phyloP scores from a whole-genome alignment of 2,888 invertebrate species.

The Nomada ruficornis region DNA sequence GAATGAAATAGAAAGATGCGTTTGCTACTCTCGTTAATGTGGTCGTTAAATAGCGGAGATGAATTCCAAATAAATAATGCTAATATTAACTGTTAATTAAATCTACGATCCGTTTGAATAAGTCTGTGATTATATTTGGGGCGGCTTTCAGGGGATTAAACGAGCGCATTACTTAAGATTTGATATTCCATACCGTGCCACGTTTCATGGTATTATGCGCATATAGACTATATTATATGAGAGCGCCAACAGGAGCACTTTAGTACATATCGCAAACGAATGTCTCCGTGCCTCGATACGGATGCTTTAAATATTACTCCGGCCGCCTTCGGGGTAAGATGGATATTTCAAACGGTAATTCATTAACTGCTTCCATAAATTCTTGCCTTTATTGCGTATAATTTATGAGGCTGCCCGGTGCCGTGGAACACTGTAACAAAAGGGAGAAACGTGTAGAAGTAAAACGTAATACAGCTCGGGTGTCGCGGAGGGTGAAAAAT shows the following conservation, averaged over 20 bases:
- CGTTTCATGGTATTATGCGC: too few relatives aligned
- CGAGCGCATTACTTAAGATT: too few relatives aligned
- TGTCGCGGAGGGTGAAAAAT: constrained; percentile 16
- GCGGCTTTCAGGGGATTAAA: too few relatives aligned
- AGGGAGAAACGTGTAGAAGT: neutral
- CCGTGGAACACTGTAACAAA: neutral
- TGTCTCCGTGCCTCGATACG: neutral
- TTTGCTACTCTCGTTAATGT: too few relatives aligned
- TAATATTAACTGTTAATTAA: too few relatives aligned
- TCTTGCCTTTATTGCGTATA: constrained; percentile 26
- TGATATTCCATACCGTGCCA: too few relatives aligned
- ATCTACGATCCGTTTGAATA: too few relatives aligned
- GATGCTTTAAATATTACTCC: neutral
- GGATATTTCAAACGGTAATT: constrained; percentile 24
- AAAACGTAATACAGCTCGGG: constrained; percentile 11
- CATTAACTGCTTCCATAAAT: constrained; percentile 43
- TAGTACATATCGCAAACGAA: neutral
- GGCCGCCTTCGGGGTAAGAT: too few relatives aligned
- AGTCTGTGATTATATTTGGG: too few relatives aligned
- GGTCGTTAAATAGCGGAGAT: too few relatives aligned
- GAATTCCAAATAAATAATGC: too few relatives aligned
- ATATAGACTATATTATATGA: neutral
- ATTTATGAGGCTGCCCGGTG: constrained; percentile 24
- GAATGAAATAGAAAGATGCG: too few relatives aligned
- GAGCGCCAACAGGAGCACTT: neutral